A percentile compares a stretch with the other conserved stretches of the same genome.
Conservation (phyloP, 2,113 vertebrate species). For the Cyprinodon variegatus region DNA sequence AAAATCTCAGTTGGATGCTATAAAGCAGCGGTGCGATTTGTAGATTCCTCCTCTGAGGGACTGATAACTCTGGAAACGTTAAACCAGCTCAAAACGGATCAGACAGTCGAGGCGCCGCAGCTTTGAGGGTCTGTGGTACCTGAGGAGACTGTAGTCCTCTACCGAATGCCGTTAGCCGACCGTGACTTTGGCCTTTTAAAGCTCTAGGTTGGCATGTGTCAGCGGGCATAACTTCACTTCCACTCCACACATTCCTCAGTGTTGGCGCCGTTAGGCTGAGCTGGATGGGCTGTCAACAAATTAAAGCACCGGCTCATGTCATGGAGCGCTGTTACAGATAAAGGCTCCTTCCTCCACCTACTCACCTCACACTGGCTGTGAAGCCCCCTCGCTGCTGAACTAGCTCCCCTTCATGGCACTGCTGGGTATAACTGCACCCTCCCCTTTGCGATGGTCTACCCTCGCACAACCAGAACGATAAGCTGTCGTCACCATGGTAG, state of each 20-base stretch:
- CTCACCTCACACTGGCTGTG: no score
- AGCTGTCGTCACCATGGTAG: no score
- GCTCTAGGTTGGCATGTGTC: conserved; percentile 32
- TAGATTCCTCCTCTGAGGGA: not conserved
- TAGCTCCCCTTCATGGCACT: no score
- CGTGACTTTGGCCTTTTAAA: conserved; percentile 34
- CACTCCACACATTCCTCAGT: not conserved
- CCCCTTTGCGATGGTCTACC: no score
- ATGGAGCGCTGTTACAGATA: not conserved
- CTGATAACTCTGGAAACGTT: conserved; percentile 4
- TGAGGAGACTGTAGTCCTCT: conserved; percentile 11
- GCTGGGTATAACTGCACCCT: no score
- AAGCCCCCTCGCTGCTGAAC: no score
- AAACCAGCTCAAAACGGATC: conserved; percentile 6
- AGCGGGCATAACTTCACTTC: not conserved
- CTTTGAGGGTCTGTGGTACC: not conserved
- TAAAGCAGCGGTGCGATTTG: not conserved
- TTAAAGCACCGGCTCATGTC: not conserved
- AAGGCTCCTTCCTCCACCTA: no score
- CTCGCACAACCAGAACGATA: no score
- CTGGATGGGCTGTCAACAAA: conserved; percentile 11
- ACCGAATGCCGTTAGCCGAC: conserved; percentile 19
- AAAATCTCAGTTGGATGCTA: not conserved
- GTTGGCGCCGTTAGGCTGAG: conserved; percentile 1
- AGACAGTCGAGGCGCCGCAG: conserved; percentile 4